Evolutionary conservation across 2,888 invertebrate species (phyloP).

Genomic region (Syritta pipiens): DNA sequence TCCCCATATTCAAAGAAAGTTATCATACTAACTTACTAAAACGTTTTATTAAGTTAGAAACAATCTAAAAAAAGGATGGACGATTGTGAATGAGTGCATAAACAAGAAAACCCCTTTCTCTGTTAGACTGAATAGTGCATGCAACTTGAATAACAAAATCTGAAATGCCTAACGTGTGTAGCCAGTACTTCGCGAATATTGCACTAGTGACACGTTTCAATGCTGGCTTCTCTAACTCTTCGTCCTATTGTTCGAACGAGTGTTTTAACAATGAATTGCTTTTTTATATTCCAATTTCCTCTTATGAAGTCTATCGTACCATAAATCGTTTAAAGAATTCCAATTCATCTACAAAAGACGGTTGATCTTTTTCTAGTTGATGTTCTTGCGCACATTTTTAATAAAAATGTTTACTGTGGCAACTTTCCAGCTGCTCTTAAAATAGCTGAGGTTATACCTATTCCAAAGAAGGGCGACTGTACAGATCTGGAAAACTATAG

Average conservation of each 20-base stretch:
- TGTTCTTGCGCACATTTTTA: not conserved
- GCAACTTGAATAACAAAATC: not conserved
- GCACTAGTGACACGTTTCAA: not conserved
- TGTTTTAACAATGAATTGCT: not conserved
- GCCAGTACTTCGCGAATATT: not conserved
- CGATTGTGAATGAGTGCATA: constrained; percentile 1
- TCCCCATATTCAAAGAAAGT: constrained; percentile 3
- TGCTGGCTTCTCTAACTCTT: not conserved
- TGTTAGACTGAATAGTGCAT: not conserved
- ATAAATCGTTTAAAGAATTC: not conserved
- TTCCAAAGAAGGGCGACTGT: constrained; percentile 7
- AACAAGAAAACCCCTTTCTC: not conserved
- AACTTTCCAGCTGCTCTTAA: constrained; percentile 1
- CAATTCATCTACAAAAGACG: not conserved
- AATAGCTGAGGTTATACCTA: constrained; percentile 6
- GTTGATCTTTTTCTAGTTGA: constrained; percentile 5
- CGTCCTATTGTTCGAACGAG: not conserved
- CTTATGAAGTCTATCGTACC: not conserved
- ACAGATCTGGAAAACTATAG: constrained; percentile 10
- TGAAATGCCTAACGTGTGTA: not conserved
- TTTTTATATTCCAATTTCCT: not conserved
- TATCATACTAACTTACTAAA: not conserved
- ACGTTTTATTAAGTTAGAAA: not conserved
- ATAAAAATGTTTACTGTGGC: not conserved
- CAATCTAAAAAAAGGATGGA: not conserved